Conservation (phyloP, 2,888 invertebrate species). For the Caenorhabditis plicata region DNA sequence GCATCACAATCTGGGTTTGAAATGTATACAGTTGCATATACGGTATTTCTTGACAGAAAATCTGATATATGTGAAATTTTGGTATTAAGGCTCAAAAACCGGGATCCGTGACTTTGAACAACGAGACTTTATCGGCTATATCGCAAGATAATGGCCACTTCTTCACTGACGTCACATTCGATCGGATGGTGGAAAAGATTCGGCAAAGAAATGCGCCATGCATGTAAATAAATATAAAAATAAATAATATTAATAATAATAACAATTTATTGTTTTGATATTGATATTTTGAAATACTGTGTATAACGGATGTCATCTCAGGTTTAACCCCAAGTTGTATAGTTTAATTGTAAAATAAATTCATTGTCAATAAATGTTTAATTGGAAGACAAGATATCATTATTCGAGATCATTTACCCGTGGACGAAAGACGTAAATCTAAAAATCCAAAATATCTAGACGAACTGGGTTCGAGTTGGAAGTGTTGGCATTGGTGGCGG, state of each 20-base stretch:
- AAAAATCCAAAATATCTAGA: slow-evolving; percentile 16
- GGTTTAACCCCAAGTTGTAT: no score
- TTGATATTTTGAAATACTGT: no score
- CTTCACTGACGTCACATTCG: slow-evolving; percentile 51
- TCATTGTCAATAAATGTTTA: no score
- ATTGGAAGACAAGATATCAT: background rate
- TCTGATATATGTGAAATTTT: no score
- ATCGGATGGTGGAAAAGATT: slow-evolving; percentile 49
- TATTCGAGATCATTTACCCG: slow-evolving; percentile 7
- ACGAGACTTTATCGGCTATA: slow-evolving; percentile 50
- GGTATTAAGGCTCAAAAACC: slow-evolving; percentile 14
- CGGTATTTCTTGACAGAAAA: no score
- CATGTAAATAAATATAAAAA: slow-evolving; percentile 15
- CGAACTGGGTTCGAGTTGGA: slow-evolving; percentile 39
- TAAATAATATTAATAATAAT: no score
- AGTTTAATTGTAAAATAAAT: no score
- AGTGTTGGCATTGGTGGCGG: slow-evolving; percentile 46
- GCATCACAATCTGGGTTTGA: slow-evolving; percentile 55
- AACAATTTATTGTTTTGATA: no score
- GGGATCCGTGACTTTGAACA: slow-evolving; percentile 38
- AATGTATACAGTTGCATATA: slow-evolving; percentile 55
- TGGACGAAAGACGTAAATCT: background rate
- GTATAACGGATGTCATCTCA: no score
- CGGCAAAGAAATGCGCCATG: slow-evolving; percentile 52
- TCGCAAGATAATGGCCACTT: slow-evolving; percentile 38